A percentile compares a stretch with the other conserved stretches of the same genome.
phyloP scores from a whole-genome alignment of 2,888 invertebrate genomes.

The Cremastobaeus sp. region DNA sequence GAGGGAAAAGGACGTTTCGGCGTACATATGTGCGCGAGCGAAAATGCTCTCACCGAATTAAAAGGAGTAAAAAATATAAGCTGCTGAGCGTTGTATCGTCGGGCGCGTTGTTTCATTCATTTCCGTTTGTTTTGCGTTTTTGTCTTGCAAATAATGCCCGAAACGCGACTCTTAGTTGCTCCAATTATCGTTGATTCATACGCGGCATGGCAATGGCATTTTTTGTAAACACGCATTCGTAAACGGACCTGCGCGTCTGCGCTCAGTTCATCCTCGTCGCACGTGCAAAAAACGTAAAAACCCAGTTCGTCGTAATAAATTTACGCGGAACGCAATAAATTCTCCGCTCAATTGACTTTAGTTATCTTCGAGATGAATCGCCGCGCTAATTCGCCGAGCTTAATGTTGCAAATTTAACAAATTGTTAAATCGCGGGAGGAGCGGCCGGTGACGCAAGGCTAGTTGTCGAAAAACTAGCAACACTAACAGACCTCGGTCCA shows the following conservation, averaged over 20 bases:
- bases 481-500: too few species aligned
- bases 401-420: too few species aligned
- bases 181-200: conserved; percentile 41
- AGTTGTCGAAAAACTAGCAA: conserved; percentile 9
- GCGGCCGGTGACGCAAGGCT: too few species aligned
- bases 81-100: too few species aligned
- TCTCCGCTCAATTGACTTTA: conserved; percentile 27
- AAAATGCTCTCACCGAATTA: too few species aligned
- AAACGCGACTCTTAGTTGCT: conserved; percentile 9
- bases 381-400: too few species aligned
- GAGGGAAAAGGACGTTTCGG: too few species aligned
- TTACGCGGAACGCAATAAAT: conserved; percentile 32
- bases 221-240: conserved; percentile 34
- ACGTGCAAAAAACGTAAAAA: background rate
- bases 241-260: conserved; percentile 6
- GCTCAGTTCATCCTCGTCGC: conserved; percentile 24
- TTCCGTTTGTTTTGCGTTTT: conserved; percentile 22
- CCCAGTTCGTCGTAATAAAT: conserved; percentile 37
- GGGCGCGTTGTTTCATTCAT: too few species aligned
- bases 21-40: too few species aligned
- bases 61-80: too few species aligned
- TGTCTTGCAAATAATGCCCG: conserved; percentile 30
- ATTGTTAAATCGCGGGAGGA: too few species aligned
- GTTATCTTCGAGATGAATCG: conserved; percentile 29
- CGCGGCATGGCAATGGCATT: conserved; percentile 19